Percentiles rank a stretch among this genome's conserved stretches.
Evolutionary conservation across 2,888 invertebrate species (phyloP).

Genomic region (Eristalis tenax): DNA sequence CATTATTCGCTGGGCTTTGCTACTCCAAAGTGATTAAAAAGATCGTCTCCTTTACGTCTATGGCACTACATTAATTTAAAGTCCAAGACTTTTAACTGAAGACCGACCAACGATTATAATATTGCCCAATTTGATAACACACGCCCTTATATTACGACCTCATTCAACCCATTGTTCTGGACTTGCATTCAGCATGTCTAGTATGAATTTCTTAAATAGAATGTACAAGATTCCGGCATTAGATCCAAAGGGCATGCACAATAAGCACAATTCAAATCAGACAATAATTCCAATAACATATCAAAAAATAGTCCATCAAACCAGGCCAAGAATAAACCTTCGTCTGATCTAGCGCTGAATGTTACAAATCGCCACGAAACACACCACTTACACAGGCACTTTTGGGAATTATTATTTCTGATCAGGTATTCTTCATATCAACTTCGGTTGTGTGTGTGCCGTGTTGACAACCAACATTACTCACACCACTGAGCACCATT

Average conservation of each 20-base stretch:
- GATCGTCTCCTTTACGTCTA: no score
- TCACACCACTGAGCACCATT: neutral
- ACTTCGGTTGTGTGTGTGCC: neutral
- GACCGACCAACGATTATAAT: no score
- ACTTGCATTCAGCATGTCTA: neutral
- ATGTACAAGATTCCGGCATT: neutral
- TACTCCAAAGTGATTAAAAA: no score
- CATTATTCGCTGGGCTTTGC: no score
- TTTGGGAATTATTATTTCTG: neutral
- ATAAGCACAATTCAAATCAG: neutral
- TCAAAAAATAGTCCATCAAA: no score
- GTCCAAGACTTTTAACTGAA: no score
- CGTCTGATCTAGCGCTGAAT: neutral
- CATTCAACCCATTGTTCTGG: neutral
- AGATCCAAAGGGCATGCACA: neutral
- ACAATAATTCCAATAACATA: no score
- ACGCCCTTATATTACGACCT: neutral
- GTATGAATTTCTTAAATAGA: neutral
- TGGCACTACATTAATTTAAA: no score
- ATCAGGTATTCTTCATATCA: neutral
- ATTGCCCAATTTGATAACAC: neutral
- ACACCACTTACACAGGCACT: neutral
- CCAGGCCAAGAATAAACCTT: no score
- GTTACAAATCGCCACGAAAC: neutral
- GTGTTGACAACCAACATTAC: neutral